These are phyloP conservation scores for Drosophila pallidifrons DNA, from an alignment of 1,140 invertebrate species.

Conservation along the genomic window DNA sequence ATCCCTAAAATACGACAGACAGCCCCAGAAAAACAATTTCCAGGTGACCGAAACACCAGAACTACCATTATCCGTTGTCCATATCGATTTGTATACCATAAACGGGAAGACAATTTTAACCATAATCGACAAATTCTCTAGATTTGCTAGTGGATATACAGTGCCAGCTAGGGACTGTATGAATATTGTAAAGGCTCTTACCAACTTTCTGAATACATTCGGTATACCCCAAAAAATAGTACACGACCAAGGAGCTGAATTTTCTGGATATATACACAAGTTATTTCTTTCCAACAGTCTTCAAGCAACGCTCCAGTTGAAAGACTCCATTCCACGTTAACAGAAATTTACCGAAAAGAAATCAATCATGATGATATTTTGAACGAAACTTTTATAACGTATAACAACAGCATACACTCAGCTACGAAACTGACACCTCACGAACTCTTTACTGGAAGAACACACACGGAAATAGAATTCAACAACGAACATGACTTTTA, in stretches of 20 bases:
- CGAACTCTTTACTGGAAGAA: too few relatives aligned
- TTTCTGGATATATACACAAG: too few relatives aligned
- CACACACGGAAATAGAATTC: background rate
- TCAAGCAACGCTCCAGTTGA: too few relatives aligned
- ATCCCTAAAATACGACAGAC: background rate
- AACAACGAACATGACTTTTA: background rate
- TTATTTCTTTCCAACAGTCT: too few relatives aligned
- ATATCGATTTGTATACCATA: conserved; percentile 14
- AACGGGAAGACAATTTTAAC: conserved; percentile 2
- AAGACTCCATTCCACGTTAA: too few relatives aligned
- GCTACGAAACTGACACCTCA: too few relatives aligned
- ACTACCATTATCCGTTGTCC: background rate
- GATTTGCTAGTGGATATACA: conserved; percentile 1
- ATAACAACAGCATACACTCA: too few relatives aligned
- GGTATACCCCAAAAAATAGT: conserved; percentile 23
- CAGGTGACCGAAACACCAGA: conserved; percentile 3
- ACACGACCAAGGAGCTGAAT: too few relatives aligned
- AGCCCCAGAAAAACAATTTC: conserved; percentile 5
- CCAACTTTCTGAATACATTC: conserved; percentile 1
- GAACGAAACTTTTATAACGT: too few relatives aligned
- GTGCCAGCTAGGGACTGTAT: background rate
- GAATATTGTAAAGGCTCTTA: conserved; percentile 6
- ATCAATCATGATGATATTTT: too few relatives aligned
- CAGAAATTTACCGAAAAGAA: too few relatives aligned
- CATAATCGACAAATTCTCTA: conserved; percentile 23